Evolutionary conservation across 2,113 vertebrate species (phyloP).

Genomic region (Nematolebias whitei): DNA sequence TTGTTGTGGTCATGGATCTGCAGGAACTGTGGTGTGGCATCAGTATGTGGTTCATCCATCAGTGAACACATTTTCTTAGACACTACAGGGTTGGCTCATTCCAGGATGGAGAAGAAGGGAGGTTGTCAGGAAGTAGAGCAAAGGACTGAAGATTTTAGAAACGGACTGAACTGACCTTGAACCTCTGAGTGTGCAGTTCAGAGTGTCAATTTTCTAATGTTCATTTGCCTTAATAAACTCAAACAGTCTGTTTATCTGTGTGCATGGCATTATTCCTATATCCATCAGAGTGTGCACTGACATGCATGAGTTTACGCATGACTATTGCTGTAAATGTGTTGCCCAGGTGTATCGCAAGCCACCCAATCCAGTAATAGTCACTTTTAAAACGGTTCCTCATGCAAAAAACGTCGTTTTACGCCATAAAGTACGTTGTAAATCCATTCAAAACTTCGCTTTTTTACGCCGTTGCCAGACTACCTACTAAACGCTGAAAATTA

Average conservation of each 20-base stretch:
- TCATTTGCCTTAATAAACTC: background rate
- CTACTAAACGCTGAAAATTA: no score
- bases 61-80: constrained; percentile 53
- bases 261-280: constrained; percentile 4
- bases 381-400: no score
- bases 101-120: constrained; percentile 27
- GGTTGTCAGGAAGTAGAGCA: constrained; percentile 8
- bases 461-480: no score
- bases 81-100: constrained; percentile 46
- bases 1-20: constrained; percentile 26
- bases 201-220: constrained; percentile 6
- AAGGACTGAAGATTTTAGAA: constrained; percentile 43
- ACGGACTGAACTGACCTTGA: constrained; percentile 55
- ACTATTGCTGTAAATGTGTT: constrained; percentile 26
- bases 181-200: constrained; percentile 22
- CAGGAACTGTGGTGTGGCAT: constrained; percentile 14
- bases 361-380: no score
- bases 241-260: background rate
- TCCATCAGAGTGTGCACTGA: background rate
- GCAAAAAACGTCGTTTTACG: no score
- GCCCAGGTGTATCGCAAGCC: no score
- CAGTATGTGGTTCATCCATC: constrained; percentile 19
- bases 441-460: no score
- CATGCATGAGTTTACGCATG: constrained; percentile 19
- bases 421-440: no score